Conservation (phyloP, 1,140 invertebrate species). For the Glossosoma conforme region DNA sequence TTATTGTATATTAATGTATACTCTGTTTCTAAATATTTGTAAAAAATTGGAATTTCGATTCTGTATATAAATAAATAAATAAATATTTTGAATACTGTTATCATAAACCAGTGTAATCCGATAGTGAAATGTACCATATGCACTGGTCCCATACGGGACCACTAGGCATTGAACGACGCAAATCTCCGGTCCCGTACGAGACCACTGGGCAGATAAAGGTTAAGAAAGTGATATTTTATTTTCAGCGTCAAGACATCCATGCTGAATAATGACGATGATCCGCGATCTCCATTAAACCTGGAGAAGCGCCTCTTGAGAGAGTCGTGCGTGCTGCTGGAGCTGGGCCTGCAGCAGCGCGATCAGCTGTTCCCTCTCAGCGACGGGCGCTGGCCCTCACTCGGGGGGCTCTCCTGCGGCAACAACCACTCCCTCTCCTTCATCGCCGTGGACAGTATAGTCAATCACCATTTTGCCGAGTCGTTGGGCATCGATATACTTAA, state of each 20-base stretch:
- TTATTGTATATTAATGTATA: too few species aligned
- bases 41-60: too few species aligned
- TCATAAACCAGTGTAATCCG: too few species aligned
- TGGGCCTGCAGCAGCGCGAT: conserved; percentile 39
- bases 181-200: too few species aligned
- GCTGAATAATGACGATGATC: conserved; percentile 50
- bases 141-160: too few species aligned
- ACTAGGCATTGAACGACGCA: too few species aligned
- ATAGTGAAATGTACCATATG: too few species aligned
- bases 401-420: conserved; percentile 50
- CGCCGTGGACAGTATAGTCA: conserved; percentile 65
- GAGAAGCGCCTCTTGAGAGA: conserved; percentile 41
- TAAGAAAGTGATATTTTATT: too few species aligned
- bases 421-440: conserved; percentile 66
- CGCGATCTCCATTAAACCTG: conserved; percentile 49
- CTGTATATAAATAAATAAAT: too few species aligned
- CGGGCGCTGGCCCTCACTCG: conserved; percentile 16
- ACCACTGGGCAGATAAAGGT: too few species aligned
- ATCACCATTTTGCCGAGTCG: conserved; percentile 66
- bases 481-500: conserved; percentile 63
- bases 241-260: conserved; percentile 46
- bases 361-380: conserved; percentile 35
- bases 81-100: too few species aligned
- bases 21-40: too few species aligned
- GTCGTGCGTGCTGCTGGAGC: conserved; percentile 42